phyloP scores from a whole-genome alignment of 2,113 vertebrate species.

The Chlorodrepanis virens region DNA sequence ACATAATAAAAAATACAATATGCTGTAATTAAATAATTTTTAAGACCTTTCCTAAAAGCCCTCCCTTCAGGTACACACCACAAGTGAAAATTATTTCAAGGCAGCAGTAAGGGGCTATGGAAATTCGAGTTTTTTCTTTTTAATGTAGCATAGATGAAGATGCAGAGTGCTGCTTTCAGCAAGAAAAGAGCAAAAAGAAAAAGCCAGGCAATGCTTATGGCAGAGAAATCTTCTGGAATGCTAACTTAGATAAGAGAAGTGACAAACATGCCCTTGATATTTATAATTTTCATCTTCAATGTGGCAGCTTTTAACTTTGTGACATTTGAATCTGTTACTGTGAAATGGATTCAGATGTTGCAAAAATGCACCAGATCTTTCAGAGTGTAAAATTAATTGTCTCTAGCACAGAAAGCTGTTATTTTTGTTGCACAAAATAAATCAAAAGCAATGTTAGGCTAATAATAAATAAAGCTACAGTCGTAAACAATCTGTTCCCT shows the following conservation, averaged over 20 bases:
- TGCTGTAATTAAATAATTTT: background rate
- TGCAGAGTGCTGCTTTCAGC: background rate
- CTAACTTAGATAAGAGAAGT: background rate
- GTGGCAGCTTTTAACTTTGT: background rate
- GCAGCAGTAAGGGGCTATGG: background rate
- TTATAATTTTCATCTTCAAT: background rate
- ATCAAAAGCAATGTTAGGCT: background rate
- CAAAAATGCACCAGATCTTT: background rate
- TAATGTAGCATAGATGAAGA: background rate
- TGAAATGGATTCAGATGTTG: slow-evolving; percentile 37
- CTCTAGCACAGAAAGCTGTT: background rate
- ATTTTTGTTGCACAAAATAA: slow-evolving; percentile 16
- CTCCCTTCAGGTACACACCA: background rate
- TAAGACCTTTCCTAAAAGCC: background rate
- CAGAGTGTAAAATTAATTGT: background rate
- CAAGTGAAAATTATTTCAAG: background rate
- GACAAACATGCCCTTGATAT: background rate
- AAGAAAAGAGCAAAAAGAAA: background rate
- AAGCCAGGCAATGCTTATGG: background rate
- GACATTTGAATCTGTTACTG: background rate
- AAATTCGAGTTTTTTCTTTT: background rate
- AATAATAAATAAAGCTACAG: background rate
- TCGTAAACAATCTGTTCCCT: background rate
- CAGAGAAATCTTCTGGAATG: background rate
- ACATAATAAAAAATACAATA: background rate